phyloP scores from a whole-genome alignment of 2,888 invertebrate species.

The Macrophya annulata region DNA sequence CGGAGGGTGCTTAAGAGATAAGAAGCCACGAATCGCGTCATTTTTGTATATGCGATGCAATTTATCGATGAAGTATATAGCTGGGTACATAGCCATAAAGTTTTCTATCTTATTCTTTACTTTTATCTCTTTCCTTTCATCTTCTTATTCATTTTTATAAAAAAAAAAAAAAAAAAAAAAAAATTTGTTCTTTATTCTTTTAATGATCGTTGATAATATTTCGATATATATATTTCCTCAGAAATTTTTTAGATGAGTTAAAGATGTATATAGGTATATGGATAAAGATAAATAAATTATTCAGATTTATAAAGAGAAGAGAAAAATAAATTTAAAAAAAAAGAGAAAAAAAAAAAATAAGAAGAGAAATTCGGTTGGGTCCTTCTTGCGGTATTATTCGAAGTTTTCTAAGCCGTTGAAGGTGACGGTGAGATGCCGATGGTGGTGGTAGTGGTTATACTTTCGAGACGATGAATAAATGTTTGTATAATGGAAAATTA shows the following conservation, averaged over 20 bases:
- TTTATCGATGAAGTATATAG: background rate
- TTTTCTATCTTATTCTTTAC: background rate
- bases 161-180: too few species aligned
- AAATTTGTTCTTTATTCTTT: too few species aligned
- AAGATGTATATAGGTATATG: too few species aligned
- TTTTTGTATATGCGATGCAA: background rate
- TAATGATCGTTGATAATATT: too few species aligned
- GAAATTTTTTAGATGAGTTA: too few species aligned
- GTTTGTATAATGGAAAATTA: constrained; percentile 55
- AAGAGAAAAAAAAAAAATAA: background rate
- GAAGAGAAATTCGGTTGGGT: background rate
- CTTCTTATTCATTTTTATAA: too few species aligned
- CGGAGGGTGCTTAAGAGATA: constrained; percentile 1
- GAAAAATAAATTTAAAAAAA: background rate
- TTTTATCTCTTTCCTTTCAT: too few species aligned
- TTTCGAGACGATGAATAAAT: constrained; percentile 51
- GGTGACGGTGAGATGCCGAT: background rate
- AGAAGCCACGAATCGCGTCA: background rate
- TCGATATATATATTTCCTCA: too few species aligned
- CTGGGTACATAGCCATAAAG: background rate
- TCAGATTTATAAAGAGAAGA: too few species aligned
- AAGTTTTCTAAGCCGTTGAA: constrained; percentile 9
- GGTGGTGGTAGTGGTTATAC: too few species aligned
- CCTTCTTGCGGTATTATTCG: background rate
- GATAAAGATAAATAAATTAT: too few species aligned